phyloP scores from a whole-genome alignment of 2,797 vertebrate species.

The Pseudochaenichthys georgianus region DNA sequence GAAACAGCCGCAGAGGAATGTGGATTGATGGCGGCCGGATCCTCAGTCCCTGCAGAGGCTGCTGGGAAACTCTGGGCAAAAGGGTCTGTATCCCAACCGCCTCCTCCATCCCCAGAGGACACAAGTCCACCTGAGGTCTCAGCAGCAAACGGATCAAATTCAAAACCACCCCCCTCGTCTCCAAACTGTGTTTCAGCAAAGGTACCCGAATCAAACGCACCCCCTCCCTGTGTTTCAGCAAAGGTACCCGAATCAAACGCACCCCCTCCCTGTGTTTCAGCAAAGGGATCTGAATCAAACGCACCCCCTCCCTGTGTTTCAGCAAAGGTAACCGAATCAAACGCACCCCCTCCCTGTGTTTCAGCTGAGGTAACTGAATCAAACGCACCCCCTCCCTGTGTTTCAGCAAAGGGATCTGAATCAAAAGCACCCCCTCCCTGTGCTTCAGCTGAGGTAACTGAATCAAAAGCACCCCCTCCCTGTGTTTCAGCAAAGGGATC shows the following conservation, averaged over 20 bases:
- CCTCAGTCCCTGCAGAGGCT: conserved; percentile 63
- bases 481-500: fast-evolving
- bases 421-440: conserved; percentile 7
- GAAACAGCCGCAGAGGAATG: conserved; percentile 52
- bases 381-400: background rate
- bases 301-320: conserved; percentile 22
- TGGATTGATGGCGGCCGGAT: conserved; percentile 57
- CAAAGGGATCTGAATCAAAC: conserved; percentile 35
- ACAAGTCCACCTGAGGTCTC: conserved; percentile 14
- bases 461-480: conserved; percentile 15
- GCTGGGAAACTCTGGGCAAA: conserved; percentile 75
- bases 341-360: conserved; percentile 4
- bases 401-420: background rate
- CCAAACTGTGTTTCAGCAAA: too few species aligned
- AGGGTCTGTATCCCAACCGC: conserved; percentile 75
- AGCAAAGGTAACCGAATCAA: conserved; percentile 19
- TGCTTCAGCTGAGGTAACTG: fast-evolving
- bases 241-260: too few species aligned
- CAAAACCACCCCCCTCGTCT: too few species aligned
- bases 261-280: conserved; percentile 5
- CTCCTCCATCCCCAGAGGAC: background rate
- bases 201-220: too few species aligned
- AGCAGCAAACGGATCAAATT: too few species aligned
- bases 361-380: background rate
- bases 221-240: too few species aligned